phyloP scores from a whole-genome alignment of 2,888 invertebrate genomes.

The Drosophila putrida region DNA sequence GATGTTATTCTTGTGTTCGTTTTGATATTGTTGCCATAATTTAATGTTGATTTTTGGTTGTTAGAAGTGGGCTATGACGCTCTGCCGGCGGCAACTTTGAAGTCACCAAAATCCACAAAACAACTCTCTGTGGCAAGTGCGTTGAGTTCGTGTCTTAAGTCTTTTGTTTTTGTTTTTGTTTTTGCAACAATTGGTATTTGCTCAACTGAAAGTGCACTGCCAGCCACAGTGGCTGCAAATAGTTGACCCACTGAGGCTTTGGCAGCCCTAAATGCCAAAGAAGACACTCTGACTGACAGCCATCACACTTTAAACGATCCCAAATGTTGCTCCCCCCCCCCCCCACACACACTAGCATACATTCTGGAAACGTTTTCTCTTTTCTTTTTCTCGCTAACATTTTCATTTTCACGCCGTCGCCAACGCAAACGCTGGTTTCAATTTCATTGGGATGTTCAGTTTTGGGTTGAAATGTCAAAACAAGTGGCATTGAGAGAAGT shows the following conservation, averaged over 20 bases:
- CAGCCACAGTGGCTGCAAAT: constrained; percentile 32
- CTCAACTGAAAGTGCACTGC: constrained; percentile 22
- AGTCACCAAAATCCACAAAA: constrained; percentile 38
- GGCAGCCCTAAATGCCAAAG: constrained; percentile 46
- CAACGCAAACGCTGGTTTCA: constrained; percentile 60
- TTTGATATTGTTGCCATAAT: constrained; percentile 68
- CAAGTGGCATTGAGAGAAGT: constrained; percentile 50
- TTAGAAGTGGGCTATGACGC: constrained; percentile 73
- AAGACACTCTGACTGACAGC: constrained; percentile 61
- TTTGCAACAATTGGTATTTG: constrained; percentile 29
- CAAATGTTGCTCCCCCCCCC: constrained; percentile 40
- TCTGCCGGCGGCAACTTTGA: constrained; percentile 57
- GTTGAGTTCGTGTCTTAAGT: constrained; percentile 71
- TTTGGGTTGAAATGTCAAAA: constrained; percentile 65
- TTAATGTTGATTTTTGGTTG: constrained; percentile 74
- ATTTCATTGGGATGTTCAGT: constrained; percentile 59
- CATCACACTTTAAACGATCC: constrained; percentile 45
- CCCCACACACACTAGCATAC: constrained; percentile 27
- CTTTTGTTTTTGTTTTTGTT: constrained; percentile 50
- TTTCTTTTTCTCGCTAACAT: constrained; percentile 64
- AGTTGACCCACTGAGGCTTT: constrained; percentile 64
- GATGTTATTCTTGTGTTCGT: constrained; percentile 47
- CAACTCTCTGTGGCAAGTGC: constrained; percentile 63
- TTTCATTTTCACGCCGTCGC: constrained; percentile 69
- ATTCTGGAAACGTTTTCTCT: constrained; percentile 57